Percentiles rank a stretch among this genome's conserved stretches.
These are phyloP conservation scores for Gnathochromis pfefferi DNA, from an alignment of 2,113 vertebrate species.

Conservation along the genomic window DNA sequence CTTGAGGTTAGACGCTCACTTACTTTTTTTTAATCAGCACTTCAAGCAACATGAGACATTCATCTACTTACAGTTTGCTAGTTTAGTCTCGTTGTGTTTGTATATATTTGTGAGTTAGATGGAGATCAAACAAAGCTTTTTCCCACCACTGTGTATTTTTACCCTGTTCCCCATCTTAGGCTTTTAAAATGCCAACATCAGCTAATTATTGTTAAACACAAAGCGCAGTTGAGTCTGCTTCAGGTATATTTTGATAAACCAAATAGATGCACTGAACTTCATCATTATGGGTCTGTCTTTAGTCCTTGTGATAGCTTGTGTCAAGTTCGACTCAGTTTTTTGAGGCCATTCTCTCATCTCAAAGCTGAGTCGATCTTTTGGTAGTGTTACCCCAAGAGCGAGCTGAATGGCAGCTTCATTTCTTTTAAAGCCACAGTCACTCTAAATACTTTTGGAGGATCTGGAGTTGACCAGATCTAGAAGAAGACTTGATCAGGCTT, in stretches of 20 bases:
- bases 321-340: rapidly evolving
- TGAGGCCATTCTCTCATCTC: not conserved
- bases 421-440: not conserved
- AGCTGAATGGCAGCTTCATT: not conserved
- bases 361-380: not conserved
- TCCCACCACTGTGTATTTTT: not conserved
- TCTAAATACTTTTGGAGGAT: not conserved
- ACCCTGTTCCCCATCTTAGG: not conserved
- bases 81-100: not conserved
- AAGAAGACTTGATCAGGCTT: not conserved
- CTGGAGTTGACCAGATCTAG: not conserved
- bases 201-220: not conserved
- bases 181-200: not conserved
- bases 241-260: not conserved
- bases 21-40: not conserved
- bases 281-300: not conserved
- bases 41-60: not conserved
- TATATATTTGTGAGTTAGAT: not conserved
- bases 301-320: not conserved
- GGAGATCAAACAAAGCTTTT: not conserved
- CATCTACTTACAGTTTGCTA: not conserved
- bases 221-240: not conserved
- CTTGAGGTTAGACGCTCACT: not conserved
- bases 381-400: not conserved
- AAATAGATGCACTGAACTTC: not conserved